Conservation (phyloP, 2,797 vertebrate species). For the Chelmon rostratus region DNA sequence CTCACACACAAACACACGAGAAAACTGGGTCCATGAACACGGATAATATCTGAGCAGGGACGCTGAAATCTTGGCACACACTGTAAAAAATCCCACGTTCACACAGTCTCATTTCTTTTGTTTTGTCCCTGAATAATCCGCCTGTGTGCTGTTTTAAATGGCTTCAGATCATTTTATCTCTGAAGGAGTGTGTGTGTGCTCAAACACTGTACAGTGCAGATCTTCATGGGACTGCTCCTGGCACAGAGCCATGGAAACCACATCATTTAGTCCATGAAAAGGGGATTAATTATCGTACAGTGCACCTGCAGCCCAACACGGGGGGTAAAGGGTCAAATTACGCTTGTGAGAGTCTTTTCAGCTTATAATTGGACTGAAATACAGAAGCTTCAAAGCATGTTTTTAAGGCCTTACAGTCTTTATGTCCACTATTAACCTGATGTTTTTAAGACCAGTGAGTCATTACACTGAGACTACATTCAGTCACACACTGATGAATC, state of each 20-base stretch:
- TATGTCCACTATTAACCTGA: neutral
- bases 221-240: neutral
- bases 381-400: neutral
- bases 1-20: too few species aligned
- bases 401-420: neutral
- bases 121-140: neutral
- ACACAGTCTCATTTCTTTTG: too few species aligned
- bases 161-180: neutral
- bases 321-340: neutral
- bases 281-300: neutral
- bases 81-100: too few species aligned
- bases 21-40: too few species aligned
- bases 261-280: slow-evolving; percentile 2
- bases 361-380: neutral
- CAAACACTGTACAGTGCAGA: neutral
- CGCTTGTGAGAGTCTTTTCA: neutral
- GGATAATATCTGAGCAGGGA: too few species aligned
- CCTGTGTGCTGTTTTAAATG: neutral
- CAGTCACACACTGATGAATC: neutral
- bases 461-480: neutral
- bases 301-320: neutral
- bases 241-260: neutral
- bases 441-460: neutral
- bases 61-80: too few species aligned
- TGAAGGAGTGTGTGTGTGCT: neutral